These are phyloP conservation scores for Microctenopoma lineatum DNA, from an alignment of 2,797 vertebrate genomes.

Conservation along the genomic window DNA sequence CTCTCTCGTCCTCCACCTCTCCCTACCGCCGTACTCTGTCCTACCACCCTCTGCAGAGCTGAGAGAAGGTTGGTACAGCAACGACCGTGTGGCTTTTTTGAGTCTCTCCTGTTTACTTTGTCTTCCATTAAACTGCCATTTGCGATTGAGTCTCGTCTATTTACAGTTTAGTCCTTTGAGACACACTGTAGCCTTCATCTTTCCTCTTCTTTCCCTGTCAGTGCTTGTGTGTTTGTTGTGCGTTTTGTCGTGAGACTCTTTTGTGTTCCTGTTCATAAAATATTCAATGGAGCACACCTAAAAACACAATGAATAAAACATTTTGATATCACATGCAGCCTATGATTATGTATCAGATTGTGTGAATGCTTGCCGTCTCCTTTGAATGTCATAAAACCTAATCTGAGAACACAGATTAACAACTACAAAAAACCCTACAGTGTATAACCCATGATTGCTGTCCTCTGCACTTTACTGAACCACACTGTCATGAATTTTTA, in stretches of 20 bases:
- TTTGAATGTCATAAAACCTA: constrained; percentile 54
- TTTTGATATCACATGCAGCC: constrained; percentile 64
- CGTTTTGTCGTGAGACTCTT: constrained; percentile 37
- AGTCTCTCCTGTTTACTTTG: constrained; percentile 55
- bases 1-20: constrained; percentile 72
- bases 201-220: constrained; percentile 22
- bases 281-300: constrained; percentile 65
- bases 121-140: constrained; percentile 63
- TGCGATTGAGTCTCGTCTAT: constrained; percentile 53
- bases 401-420: constrained; percentile 30
- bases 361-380: constrained; percentile 52
- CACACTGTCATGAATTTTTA: constrained; percentile 33
- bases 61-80: constrained; percentile 99
- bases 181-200: constrained; percentile 31
- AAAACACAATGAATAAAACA: constrained; percentile 74
- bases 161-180: constrained; percentile 51
- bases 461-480: constrained; percentile 4
- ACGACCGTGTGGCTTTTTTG: constrained; percentile 56
- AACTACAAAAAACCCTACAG: not conserved
- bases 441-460: constrained; percentile 11
- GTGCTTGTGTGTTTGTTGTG: constrained; percentile 62
- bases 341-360: constrained; percentile 43
- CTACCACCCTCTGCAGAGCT: constrained; percentile 75
- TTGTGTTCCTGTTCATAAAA: constrained; percentile 70
- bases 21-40: constrained; percentile 61